Percentiles rank a stretch among this genome's conserved stretches.
Evolutionary conservation across 2,113 vertebrate species (phyloP).

Genomic region (Meles meles): DNA sequence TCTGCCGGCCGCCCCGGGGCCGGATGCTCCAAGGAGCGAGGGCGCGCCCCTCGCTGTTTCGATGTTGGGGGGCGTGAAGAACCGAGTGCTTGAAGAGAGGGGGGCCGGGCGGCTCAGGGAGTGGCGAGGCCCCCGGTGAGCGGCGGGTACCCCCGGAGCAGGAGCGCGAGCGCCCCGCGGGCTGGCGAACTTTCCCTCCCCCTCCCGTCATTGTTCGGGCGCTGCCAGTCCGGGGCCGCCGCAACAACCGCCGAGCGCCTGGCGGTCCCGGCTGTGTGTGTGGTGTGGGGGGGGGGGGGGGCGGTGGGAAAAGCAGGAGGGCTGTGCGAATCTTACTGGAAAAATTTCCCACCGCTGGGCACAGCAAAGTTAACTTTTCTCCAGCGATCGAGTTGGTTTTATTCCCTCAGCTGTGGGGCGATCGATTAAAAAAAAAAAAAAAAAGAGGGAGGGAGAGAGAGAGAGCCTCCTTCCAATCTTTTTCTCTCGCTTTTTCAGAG

Average conservation of each 20-base stretch:
- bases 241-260: neutral
- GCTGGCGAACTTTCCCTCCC: constrained; percentile 60
- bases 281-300: too few relatives aligned
- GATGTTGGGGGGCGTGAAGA: neutral
- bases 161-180: neutral
- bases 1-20: neutral
- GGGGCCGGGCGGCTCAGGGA: neutral
- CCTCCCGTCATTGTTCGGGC: constrained; percentile 58
- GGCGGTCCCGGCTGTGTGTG: neutral
- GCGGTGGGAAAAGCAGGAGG: constrained; percentile 15
- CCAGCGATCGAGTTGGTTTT: neutral
- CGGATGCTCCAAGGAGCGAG: neutral
- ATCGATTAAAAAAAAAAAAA: neutral
- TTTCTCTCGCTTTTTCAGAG: constrained; percentile 23
- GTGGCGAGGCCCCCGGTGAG: neutral
- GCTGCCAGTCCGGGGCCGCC: neutral
- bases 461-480: neutral
- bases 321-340: neutral
- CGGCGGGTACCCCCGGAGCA: neutral
- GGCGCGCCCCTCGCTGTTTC: neutral
- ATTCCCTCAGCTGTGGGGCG: neutral
- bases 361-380: constrained; percentile 54
- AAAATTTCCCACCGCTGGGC: constrained; percentile 28
- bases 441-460: neutral
- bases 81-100: neutral